These are phyloP conservation scores for Bucco capensis DNA, from an alignment of 2,113 vertebrate species.

Conservation along the genomic window DNA sequence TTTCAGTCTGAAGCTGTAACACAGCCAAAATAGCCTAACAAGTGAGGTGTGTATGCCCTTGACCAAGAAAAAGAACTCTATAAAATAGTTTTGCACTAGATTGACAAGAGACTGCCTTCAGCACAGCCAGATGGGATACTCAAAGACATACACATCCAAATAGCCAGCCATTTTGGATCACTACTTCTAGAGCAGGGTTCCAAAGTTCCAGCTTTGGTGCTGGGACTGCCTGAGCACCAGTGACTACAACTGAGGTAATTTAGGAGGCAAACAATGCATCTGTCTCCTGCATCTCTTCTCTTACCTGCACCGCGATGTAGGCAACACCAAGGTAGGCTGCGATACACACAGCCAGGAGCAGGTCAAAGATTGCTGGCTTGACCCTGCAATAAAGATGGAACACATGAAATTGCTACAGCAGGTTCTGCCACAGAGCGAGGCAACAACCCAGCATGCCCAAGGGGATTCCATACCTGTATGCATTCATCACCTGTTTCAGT, in stretches of 20 bases:
- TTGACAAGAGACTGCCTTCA: background rate
- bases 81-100: background rate
- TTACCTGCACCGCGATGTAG: slow-evolving; percentile 93
- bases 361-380: slow-evolving; percentile 97
- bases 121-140: background rate
- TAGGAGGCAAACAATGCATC: background rate
- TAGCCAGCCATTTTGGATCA: background rate
- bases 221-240: background rate
- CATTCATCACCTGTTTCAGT: slow-evolving; percentile 98
- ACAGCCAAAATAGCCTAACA: background rate
- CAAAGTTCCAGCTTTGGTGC: background rate
- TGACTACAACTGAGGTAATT: background rate
- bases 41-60: background rate
- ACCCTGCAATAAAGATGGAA: slow-evolving; percentile 75
- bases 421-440: background rate
- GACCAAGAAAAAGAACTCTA: background rate
- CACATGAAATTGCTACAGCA: background rate
- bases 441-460: background rate
- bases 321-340: slow-evolving; percentile 91
- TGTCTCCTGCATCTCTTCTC: background rate
- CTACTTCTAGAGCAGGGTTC: background rate
- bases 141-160: background rate
- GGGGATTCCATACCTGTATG: slow-evolving; percentile 84
- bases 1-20: background rate
- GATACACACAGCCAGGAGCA: slow-evolving; percentile 93